Conservation (phyloP, 1,140 invertebrate species). For the Samia ricini region DNA sequence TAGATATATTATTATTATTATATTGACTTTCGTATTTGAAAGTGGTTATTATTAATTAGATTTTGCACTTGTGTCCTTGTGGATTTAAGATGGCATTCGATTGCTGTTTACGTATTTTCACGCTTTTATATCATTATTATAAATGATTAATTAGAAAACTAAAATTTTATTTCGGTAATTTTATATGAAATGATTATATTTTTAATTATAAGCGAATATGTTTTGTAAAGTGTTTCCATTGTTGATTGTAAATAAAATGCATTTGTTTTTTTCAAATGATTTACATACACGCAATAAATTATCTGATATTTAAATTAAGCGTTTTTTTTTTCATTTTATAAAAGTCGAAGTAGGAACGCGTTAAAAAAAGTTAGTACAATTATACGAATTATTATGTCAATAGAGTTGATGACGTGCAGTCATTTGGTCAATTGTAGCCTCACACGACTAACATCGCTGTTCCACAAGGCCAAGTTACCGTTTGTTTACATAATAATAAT, state of each 20-base stretch:
- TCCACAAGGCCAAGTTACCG: constrained; percentile 78
- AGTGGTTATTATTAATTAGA: constrained; percentile 62
- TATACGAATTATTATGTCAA: constrained; percentile 43
- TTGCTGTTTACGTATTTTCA: constrained; percentile 68
- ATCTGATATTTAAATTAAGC: constrained; percentile 67
- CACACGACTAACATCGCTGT: constrained; percentile 74
- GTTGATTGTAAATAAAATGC: constrained; percentile 74
- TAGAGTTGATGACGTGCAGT: constrained; percentile 75
- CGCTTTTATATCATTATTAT: constrained; percentile 56
- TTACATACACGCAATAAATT: constrained; percentile 74
- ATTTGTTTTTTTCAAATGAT: constrained; percentile 66
- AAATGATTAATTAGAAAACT: constrained; percentile 44
- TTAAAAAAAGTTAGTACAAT: constrained; percentile 17
- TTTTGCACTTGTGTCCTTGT: constrained; percentile 77
- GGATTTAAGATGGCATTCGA: constrained; percentile 62
- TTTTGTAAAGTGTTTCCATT: constrained; percentile 72
- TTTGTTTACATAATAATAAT: constrained; percentile 67
- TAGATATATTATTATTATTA: constrained; percentile 74
- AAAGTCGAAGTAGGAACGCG: constrained; percentile 49
- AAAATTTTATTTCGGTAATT: constrained; percentile 63
- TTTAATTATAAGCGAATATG: constrained; percentile 55
- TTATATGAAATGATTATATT: constrained; percentile 44
- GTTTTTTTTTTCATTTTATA: constrained; percentile 74
- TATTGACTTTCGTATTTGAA: constrained; percentile 72
- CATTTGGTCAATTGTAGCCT: constrained; percentile 69